phyloP scores from a whole-genome alignment of 2,888 invertebrate species.

The Tetrapedia diversipes region DNA sequence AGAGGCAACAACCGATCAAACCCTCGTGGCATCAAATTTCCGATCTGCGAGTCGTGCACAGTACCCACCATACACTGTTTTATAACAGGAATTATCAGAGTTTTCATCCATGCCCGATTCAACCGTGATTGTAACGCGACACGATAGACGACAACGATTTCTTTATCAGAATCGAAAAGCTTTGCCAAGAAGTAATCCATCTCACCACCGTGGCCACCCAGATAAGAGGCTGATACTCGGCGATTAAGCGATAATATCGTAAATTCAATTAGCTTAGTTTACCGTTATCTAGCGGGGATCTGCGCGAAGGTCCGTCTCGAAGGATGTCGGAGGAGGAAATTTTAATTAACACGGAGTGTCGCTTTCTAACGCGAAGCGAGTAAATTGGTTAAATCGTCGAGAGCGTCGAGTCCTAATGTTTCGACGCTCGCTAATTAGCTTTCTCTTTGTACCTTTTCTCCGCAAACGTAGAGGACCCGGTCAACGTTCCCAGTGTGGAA shows the following conservation, averaged over 20 bases:
- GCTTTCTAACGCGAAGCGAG: neutral
- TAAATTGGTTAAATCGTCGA: conserved; percentile 2
- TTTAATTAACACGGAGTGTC: conserved; percentile 14
- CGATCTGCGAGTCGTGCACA: no score
- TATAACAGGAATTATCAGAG: neutral
- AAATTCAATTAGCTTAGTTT: conserved; percentile 18
- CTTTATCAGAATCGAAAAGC: conserved; percentile 13
- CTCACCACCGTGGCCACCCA: neutral
- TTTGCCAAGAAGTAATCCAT: conserved; percentile 6
- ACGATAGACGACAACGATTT: neutral
- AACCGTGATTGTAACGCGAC: no score
- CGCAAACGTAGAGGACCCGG: neutral
- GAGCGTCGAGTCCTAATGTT: neutral
- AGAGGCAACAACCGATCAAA: neutral
- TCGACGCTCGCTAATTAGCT: conserved; percentile 13
- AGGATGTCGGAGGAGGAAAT: neutral
- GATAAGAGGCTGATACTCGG: conserved; percentile 20
- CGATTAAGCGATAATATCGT: conserved; percentile 23
- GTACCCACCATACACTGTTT: neutral
- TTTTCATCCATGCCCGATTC: neutral
- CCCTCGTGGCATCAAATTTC: neutral
- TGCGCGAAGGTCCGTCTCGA: neutral
- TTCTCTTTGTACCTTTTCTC: neutral
- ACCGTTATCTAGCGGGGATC: conserved; percentile 7
- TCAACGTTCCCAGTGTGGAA: neutral